Conservation (phyloP, 2,113 vertebrate genomes). For the Cyprinodon variegatus region DNA sequence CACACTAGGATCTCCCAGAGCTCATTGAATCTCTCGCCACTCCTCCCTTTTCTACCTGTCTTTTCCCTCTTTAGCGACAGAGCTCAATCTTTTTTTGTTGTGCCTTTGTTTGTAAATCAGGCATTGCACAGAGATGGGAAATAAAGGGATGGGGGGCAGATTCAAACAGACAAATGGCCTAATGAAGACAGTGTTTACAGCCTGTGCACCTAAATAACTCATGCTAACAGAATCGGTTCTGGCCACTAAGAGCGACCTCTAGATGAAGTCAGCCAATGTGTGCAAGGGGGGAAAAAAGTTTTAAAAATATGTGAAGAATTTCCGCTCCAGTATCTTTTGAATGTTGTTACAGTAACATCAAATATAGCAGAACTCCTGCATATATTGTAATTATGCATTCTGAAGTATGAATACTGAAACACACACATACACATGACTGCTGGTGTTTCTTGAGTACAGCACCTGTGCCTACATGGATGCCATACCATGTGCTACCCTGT, state of each 20-base stretch:
- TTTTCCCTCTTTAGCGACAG: slow-evolving; percentile 40
- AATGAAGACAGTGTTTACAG: slow-evolving; percentile 75
- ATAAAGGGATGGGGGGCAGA: slow-evolving; percentile 15
- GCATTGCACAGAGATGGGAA: slow-evolving; percentile 60
- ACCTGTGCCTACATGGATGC: slow-evolving; percentile 83
- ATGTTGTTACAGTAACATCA: slow-evolving; percentile 69
- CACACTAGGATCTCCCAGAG: slow-evolving; percentile 42
- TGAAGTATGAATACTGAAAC: slow-evolving; percentile 71
- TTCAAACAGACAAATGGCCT: slow-evolving; percentile 56
- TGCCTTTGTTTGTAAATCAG: slow-evolving; percentile 79
- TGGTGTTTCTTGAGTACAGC: slow-evolving; percentile 78
- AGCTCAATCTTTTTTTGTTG: slow-evolving; percentile 74
- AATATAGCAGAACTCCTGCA: slow-evolving; percentile 70
- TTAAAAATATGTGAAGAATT: slow-evolving; percentile 44
- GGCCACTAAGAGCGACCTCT: slow-evolving; percentile 43
- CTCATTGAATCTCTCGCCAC: slow-evolving; percentile 10
- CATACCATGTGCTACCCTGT: slow-evolving; percentile 82
- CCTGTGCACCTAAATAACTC: slow-evolving; percentile 65
- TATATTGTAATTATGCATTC: slow-evolving; percentile 79
- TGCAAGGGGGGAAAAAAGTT: slow-evolving; percentile 5
- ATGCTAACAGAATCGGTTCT: slow-evolving; percentile 59
- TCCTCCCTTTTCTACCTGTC: slow-evolving; percentile 8
- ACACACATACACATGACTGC: slow-evolving; percentile 63
- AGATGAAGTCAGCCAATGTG: slow-evolving; percentile 35
- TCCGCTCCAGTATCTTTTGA: slow-evolving; percentile 65